These are phyloP conservation scores for Himalopsyche kuldschensis DNA, from an alignment of 2,888 invertebrate genomes.

Conservation along the genomic window DNA sequence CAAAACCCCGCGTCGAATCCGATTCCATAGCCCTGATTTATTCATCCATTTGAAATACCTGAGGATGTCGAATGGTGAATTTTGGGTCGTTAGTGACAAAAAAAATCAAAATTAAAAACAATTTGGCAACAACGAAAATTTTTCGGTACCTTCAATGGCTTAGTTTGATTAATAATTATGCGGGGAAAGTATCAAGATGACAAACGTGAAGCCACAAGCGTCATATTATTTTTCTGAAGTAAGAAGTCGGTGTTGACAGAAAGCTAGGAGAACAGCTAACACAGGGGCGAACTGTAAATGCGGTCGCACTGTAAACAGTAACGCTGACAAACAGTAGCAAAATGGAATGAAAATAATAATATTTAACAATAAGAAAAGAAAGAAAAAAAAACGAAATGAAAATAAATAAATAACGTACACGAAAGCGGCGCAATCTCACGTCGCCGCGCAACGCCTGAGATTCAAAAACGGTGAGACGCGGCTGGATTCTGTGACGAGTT, in stretches of 20 bases:
- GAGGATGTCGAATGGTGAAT: too few species aligned
- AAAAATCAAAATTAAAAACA: too few species aligned
- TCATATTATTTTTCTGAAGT: background rate
- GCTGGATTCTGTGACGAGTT: too few species aligned
- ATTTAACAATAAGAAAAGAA: background rate
- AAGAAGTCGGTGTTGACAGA: background rate
- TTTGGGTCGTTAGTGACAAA: too few species aligned
- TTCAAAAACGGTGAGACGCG: background rate
- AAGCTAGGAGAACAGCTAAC: background rate
- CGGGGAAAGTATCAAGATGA: background rate
- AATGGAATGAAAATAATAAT: background rate
- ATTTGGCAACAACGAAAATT: too few species aligned
- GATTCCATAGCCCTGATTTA: too few species aligned
- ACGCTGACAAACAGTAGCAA: background rate
- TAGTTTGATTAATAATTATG: too few species aligned
- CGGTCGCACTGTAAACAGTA: background rate
- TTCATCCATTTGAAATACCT: too few species aligned
- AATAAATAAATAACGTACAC: background rate
- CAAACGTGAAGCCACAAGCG: background rate
- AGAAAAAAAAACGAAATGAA: background rate
- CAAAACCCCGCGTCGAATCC: too few species aligned
- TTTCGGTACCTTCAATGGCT: too few species aligned
- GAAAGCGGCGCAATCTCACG: background rate
- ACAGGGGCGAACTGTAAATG: background rate
- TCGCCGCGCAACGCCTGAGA: background rate